A percentile compares a stretch with the other conserved stretches of the same genome.
Conservation (phyloP, 2,113 vertebrate genomes). For the Hippolais icterina region DNA sequence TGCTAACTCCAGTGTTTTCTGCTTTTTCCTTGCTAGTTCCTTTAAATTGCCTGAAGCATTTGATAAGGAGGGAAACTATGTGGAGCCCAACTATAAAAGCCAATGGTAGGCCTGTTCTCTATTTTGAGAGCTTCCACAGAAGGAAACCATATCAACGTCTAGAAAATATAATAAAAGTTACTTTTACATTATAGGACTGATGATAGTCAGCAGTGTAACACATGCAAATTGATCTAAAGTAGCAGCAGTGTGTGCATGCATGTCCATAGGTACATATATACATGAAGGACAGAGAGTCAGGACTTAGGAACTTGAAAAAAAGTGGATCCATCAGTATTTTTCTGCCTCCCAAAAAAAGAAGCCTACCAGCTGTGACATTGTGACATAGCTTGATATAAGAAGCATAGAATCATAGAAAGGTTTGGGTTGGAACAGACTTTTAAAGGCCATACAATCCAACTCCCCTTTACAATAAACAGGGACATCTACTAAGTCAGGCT, state of each 20-base stretch:
- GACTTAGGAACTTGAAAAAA: background rate
- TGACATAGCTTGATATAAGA: background rate
- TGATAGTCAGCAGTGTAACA: background rate
- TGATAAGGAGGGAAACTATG: background rate
- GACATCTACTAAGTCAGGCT: background rate
- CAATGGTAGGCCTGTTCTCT: background rate
- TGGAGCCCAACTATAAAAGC: background rate
- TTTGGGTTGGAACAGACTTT: background rate
- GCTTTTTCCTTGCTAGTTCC: background rate
- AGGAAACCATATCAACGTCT: background rate
- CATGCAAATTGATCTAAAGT: background rate
- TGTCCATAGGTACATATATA: too few relatives aligned
- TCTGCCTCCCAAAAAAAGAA: background rate
- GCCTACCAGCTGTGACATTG: background rate
- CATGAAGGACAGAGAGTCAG: background rate
- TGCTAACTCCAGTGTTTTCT: background rate
- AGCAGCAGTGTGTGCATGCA: background rate
- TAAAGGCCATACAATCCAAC: background rate
- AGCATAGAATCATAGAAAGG: background rate
- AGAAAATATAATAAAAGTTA: background rate
- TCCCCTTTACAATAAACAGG: background rate
- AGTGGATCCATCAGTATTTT: background rate
- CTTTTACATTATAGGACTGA: background rate
- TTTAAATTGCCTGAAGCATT: background rate
- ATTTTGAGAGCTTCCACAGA: background rate